Conservation (phyloP, 2,888 invertebrate species). For the Himalopsyche tibetana region DNA sequence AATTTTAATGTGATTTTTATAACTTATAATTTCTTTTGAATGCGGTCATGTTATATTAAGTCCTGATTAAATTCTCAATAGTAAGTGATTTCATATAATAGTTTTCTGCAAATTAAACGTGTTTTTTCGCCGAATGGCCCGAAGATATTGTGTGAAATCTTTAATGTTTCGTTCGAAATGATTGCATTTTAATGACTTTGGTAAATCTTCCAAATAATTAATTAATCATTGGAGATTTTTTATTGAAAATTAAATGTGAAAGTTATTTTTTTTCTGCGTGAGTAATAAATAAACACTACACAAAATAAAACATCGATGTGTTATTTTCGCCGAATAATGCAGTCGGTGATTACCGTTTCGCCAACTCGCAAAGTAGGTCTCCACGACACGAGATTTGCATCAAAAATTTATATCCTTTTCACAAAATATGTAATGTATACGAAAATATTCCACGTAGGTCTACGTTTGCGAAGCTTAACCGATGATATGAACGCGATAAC, state of each 20-base stretch:
- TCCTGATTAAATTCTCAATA: too few species aligned
- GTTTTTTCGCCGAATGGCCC: too few species aligned
- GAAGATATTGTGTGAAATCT: too few species aligned
- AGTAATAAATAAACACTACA: background rate
- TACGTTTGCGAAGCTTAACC: background rate
- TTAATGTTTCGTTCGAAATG: too few species aligned
- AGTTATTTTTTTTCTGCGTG: background rate
- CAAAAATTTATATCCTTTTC: background rate
- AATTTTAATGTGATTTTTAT: too few species aligned
- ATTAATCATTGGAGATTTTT: background rate
- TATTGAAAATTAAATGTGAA: slow-evolving; percentile 25
- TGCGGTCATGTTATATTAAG: too few species aligned
- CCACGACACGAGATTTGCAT: slow-evolving; percentile 6
- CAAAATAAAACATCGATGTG: background rate
- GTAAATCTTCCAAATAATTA: background rate
- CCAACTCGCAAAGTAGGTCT: background rate
- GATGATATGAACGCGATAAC: slow-evolving; percentile 20
- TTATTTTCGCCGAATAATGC: background rate
- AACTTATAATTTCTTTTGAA: too few species aligned
- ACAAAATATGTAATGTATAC: background rate
- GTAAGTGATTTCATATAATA: too few species aligned
- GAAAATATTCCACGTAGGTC: slow-evolving; percentile 37
- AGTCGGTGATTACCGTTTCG: background rate
- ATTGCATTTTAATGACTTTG: too few species aligned
- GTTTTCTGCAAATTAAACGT: too few species aligned